Percentiles rank a stretch among this genome's conserved stretches.
Conservation (phyloP, 2,797 vertebrate genomes). For the Labeo calbasu region DNA sequence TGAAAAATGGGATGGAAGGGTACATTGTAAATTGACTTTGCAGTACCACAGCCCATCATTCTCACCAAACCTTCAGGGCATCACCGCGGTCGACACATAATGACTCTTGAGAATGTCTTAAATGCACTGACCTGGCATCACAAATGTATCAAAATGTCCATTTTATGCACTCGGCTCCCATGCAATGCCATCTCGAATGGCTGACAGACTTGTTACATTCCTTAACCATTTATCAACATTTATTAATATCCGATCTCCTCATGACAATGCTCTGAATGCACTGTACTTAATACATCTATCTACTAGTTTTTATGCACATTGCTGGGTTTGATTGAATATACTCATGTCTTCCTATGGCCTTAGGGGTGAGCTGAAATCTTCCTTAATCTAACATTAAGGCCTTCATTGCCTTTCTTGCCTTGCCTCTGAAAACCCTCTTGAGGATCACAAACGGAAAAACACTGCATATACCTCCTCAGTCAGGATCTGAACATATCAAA, state of each 20-base stretch:
- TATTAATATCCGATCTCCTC: constrained; percentile 4
- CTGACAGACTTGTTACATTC: constrained; percentile 37
- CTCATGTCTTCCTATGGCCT: constrained; percentile 60
- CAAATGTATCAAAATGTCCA: neutral
- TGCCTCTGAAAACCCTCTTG: constrained; percentile 45
- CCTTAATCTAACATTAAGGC: constrained; percentile 34
- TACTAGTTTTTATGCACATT: constrained; percentile 38
- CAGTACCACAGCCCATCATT: neutral
- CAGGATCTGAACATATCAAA: constrained; percentile 53
- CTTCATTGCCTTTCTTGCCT: constrained; percentile 49
- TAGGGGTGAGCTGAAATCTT: constrained; percentile 35
- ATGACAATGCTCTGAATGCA: constrained; percentile 17
- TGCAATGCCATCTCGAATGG: constrained; percentile 9
- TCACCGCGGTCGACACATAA: constrained; percentile 6
- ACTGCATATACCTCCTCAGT: constrained; percentile 49
- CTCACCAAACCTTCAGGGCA: constrained; percentile 22
- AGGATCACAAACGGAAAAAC: constrained; percentile 45
- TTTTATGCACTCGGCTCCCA: constrained; percentile 18
- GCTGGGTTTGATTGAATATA: constrained; percentile 9
- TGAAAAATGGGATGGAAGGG: neutral
- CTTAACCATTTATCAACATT: constrained; percentile 20
- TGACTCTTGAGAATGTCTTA: constrained; percentile 53
- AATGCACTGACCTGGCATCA: constrained; percentile 34
- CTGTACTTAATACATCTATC: constrained; percentile 13
- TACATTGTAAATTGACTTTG: constrained; percentile 14